Evolutionary conservation across 2,113 vertebrate genomes (phyloP).

Genomic region (Rhipidura dahli): DNA sequence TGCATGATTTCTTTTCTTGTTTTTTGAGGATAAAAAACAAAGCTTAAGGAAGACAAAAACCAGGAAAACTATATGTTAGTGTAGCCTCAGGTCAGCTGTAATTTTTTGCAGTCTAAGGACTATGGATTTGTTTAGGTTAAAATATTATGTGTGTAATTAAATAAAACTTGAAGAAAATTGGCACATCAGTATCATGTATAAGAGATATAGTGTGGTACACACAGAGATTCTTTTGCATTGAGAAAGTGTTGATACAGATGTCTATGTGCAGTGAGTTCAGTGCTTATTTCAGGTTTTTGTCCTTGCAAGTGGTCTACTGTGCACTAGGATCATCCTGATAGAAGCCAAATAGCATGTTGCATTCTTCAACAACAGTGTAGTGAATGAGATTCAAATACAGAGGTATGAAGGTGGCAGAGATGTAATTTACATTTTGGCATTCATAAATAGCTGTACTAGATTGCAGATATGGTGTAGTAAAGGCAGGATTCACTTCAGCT

Average conservation of each 20-base stretch:
- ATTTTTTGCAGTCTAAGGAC: neutral
- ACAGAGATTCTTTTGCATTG: neutral
- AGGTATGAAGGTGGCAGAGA: neutral
- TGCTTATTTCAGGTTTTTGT: neutral
- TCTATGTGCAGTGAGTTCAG: fast-evolving
- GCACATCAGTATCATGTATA: neutral
- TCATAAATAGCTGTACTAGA: neutral
- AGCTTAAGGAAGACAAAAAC: neutral
- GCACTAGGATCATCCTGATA: neutral
- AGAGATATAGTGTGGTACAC: neutral
- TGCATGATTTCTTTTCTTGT: neutral
- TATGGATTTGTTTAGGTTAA: neutral
- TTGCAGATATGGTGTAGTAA: neutral
- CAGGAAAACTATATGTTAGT: neutral
- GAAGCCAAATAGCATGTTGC: neutral
- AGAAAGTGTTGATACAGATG: neutral
- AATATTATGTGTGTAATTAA: neutral
- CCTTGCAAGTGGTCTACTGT: neutral
- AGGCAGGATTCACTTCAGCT: neutral
- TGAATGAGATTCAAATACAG: neutral
- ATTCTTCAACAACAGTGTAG: neutral
- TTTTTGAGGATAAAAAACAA: neutral
- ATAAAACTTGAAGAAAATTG: neutral
- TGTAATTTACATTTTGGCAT: neutral
- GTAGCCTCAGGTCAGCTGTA: neutral